These are phyloP conservation scores for Uria lomvia DNA, from an alignment of 2,113 vertebrate species.

Conservation along the genomic window DNA sequence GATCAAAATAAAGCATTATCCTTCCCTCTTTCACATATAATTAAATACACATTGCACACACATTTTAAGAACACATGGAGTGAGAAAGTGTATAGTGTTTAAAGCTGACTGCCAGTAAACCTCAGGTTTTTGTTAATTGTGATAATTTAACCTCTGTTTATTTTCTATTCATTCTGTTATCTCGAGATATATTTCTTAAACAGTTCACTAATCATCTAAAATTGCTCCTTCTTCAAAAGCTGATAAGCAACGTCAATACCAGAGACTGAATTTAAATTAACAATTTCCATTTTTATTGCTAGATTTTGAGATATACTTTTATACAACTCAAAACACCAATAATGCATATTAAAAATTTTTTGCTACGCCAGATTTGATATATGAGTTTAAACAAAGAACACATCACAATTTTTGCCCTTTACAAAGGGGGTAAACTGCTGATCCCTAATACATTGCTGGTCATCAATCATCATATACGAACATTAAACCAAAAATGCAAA, in stretches of 20 bases:
- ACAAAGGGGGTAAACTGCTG: background rate
- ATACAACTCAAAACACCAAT: background rate
- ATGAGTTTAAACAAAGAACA: background rate
- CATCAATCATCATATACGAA: background rate
- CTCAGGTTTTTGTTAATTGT: background rate
- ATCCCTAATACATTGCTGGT: background rate
- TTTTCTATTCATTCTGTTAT: background rate
- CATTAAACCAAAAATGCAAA: background rate
- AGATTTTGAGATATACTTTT: background rate
- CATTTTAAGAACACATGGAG: background rate
- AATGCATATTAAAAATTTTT: background rate
- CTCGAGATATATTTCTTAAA: background rate
- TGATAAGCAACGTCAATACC: background rate
- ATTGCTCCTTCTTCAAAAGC: background rate
- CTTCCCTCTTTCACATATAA: background rate
- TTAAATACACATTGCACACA: background rate
- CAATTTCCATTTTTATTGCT: background rate
- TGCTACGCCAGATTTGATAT: background rate
- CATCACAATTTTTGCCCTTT: background rate
- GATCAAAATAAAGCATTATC: background rate
- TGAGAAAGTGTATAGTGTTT: background rate
- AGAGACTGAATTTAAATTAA: background rate
- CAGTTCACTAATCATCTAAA: background rate
- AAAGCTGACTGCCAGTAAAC: background rate
- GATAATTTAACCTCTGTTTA: background rate